Evolutionary conservation across 2,888 invertebrate species (phyloP).

Genomic region (Frankliniella intonsa): DNA sequence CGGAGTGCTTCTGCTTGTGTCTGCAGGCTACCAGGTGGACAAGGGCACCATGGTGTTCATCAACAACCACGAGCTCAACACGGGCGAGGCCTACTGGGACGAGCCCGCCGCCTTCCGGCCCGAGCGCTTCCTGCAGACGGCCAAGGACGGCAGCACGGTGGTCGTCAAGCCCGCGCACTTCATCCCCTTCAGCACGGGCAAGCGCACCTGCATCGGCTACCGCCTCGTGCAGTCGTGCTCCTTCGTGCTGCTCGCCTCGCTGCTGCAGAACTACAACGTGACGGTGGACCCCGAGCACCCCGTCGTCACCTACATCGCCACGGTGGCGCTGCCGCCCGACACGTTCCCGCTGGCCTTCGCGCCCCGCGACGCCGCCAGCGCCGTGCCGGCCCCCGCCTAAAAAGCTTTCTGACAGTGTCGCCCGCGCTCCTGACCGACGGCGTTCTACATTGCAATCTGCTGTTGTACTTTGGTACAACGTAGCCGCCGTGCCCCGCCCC

Average conservation of each 20-base stretch:
- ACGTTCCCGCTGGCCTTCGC: conserved; percentile 61
- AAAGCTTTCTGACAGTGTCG: too few species aligned
- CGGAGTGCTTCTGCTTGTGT: conserved; percentile 18
- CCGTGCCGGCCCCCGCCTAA: conserved; percentile 10
- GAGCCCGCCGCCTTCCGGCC: conserved; percentile 69
- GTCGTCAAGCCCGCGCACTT: conserved; percentile 64
- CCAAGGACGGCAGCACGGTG: conserved; percentile 45
- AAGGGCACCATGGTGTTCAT: conserved; percentile 78
- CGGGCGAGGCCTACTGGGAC: conserved; percentile 67
- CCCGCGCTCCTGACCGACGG: too few species aligned
- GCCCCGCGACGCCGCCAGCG: conserved; percentile 40
- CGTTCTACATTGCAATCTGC: too few species aligned
- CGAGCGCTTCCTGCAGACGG: conserved; percentile 62
- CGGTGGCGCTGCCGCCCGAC: conserved; percentile 69
- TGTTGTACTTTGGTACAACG: too few species aligned
- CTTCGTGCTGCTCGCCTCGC: conserved; percentile 66
- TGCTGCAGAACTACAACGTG: conserved; percentile 67
- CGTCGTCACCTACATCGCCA: conserved; percentile 58
- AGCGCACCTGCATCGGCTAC: conserved; percentile 81
- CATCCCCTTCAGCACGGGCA: conserved; percentile 80
- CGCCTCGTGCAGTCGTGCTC: conserved; percentile 71
- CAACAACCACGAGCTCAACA: conserved; percentile 77
- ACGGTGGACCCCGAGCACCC: conserved; percentile 50
- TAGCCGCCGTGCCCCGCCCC: too few species aligned
- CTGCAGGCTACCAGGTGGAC: conserved; percentile 60